Evolutionary conservation across 2,888 invertebrate species (phyloP), one percentile per base, ranked within the genome.

Genomic region (Mellilla xanthometata): DNA sequence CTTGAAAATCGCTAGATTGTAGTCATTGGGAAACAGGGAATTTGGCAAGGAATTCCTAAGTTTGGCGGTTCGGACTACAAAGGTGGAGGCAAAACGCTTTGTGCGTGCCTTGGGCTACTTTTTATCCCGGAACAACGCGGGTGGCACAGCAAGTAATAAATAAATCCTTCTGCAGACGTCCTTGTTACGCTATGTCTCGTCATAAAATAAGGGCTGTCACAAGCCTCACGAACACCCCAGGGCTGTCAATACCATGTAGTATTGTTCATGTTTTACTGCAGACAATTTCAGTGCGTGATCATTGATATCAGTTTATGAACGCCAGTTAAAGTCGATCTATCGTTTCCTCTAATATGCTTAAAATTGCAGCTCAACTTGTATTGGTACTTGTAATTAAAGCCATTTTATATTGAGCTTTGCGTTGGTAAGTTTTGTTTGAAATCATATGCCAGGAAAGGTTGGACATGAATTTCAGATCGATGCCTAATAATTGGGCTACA

Each of bases 231-330:
- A 39, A 29, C 43, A 19, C 41, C 27, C 6, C 28, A 36, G 35
- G 27, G 31, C 30, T 53, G 53, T 44, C 53, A 53, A 44, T 49
- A 49, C 47, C 53, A 49, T 49, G 53, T 41, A 44, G 39, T 41
- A 41, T 41, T 49, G 40, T 47, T 48, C 47, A 33, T 38, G 41
- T 29, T 48, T 48, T 48, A 48, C 47, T 36, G 34, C 47, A 32
- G 41, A 48, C 41, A n/a, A 41, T 41, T 48, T 39, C 41, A 12
- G 24, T 28, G 31, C 46, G 31, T 29, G 28, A 38, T 41, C 47
- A 41, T 39, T 41, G 38, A 42, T 48, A 48, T 41, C 32, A 28
- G 28, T 35, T 36, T 40, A 40, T 12, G 13, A 22, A 10, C 7
- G 39, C 46, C 46, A 27, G 5, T n/a, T 1, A 9, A 13, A 7